Evolutionary conservation across 1,140 invertebrate species (phyloP), one percentile per base, ranked within the genome.

Genomic region (Paralvinella palmiformis): DNA sequence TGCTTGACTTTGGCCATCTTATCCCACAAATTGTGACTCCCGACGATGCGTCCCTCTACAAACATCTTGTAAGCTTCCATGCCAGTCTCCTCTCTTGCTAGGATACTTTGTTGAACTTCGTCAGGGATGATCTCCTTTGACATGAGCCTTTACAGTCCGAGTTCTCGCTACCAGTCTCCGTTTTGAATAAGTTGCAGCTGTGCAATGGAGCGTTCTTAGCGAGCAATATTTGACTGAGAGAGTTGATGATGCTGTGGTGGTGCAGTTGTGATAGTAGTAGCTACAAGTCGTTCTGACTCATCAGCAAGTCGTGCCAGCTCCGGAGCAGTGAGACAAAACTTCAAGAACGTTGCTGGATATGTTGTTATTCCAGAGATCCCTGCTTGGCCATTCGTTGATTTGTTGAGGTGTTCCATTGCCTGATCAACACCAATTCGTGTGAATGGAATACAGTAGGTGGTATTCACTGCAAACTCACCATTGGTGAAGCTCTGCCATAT

Each of bases 291-390:
- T 56, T 56, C 53, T 56, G 53, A n/a, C 31, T 56, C 53, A 3
- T 2, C 53, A 5, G 53, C 22, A 31, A 56, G 53, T 22, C 31
- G 53, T 56, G 22, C 53, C 22, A 56, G 53, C 31, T 27, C 53
- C 20, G 53, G 53, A 2, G 22, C 53, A 22, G 53, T 56, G 2
- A 56, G 53, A 32, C 53, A 56, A 31, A 56, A 56, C 53, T 56
- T 56, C 17, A 56, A 31, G 22, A 56, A 15, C n/a, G 53, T 56
- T 15, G 22, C n/a, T n/a, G 53, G 31, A 31, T 56, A 27, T 24
- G 53, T 27, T 56, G 53, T 56, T n/a, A 56, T 56, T 31, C 3
- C 53, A 27, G 53, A 56, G 22, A 56, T 56, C 31, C 53, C 53
- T 56, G n/a, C 53, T 32, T 56, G 53, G 29, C 53, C 53, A 22